phyloP scores from a whole-genome alignment of 2,113 vertebrate genomes.

The Oreochromis tanganicae region DNA sequence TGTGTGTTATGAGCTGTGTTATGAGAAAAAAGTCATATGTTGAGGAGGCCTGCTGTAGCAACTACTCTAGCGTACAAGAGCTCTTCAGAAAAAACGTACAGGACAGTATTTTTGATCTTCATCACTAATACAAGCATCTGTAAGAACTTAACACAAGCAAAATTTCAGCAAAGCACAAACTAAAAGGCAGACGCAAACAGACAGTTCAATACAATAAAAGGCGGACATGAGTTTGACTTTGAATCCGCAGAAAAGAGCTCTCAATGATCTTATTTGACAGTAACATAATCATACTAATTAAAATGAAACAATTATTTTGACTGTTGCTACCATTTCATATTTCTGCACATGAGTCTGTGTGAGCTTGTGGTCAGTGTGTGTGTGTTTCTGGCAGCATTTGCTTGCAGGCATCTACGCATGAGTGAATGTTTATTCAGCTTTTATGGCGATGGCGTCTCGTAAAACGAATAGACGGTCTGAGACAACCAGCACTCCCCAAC shows the following conservation, averaged over 20 bases:
- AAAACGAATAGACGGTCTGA: conserved; percentile 32
- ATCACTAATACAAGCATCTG: not conserved
- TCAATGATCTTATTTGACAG: conserved; percentile 11
- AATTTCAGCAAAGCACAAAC: not conserved
- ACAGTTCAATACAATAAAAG: not conserved
- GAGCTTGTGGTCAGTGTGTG: not conserved
- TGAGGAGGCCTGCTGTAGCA: not conserved
- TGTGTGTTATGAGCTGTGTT: not conserved
- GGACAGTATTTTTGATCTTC: not conserved
- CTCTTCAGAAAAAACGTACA: not conserved
- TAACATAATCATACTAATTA: conserved; percentile 4
- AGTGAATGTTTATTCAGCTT: conserved; percentile 46
- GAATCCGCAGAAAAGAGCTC: not conserved
- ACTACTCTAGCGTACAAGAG: not conserved
- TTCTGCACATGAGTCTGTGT: not conserved
- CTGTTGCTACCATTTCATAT: not conserved
- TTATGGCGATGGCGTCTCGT: conserved; percentile 39
- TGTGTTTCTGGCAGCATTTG: not conserved
- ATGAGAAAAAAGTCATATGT: not conserved
- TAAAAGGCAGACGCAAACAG: conserved; percentile 29
- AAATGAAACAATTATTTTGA: conserved; percentile 7
- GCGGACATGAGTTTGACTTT: not conserved
- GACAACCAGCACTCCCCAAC: not conserved
- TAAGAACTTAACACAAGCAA: not conserved
- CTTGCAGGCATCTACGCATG: conserved; percentile 8